phyloP scores from a whole-genome alignment of 2,113 vertebrate species.

The Cephalopterus ornatus region DNA sequence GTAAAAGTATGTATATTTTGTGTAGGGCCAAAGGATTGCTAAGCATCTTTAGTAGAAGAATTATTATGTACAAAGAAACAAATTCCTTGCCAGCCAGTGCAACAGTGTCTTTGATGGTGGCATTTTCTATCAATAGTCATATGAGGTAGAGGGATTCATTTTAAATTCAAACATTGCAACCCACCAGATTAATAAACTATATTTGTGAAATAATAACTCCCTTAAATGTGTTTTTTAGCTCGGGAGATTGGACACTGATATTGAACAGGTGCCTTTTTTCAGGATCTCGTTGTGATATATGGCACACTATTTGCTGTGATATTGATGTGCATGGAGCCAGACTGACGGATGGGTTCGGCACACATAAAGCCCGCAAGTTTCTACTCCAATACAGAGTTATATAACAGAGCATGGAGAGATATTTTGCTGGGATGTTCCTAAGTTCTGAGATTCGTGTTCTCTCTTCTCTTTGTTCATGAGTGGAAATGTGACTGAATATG shows the following conservation, averaged over 20 bases:
- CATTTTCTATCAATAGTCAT: background rate
- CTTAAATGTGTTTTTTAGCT: background rate
- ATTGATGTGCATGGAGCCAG: background rate
- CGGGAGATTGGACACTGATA: background rate
- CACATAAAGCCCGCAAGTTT: background rate
- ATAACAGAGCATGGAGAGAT: background rate
- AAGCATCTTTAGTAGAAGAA: background rate
- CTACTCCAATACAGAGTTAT: background rate
- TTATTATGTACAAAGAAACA: background rate
- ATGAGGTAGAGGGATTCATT: background rate
- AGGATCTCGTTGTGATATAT: background rate
- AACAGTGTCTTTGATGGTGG: background rate
- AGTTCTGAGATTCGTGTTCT: background rate
- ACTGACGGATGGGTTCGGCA: background rate
- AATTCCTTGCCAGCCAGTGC: background rate
- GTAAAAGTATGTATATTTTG: background rate
- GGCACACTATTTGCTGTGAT: background rate
- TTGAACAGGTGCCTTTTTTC: slow-evolving; percentile 17
- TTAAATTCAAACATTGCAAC: background rate
- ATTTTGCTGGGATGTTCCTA: background rate
- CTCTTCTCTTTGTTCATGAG: background rate
- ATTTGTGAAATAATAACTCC: slow-evolving; percentile 20
- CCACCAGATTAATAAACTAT: slow-evolving; percentile 4
- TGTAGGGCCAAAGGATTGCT: background rate
- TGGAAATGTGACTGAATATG: background rate